Base-by-base conservation (phyloP, 1,140 invertebrate genomes). In the Conus ventricosus region DNA sequence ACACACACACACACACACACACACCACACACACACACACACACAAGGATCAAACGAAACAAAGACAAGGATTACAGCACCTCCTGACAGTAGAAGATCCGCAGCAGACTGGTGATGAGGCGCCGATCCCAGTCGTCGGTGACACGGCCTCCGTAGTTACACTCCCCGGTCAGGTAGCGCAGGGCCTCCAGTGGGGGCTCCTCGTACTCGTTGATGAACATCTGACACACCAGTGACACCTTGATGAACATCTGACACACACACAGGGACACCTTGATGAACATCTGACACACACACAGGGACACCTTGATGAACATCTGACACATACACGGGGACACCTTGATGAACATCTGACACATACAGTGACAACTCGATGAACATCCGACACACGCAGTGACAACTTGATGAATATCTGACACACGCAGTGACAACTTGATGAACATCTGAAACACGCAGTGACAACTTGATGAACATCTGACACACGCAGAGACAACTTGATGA, bases 61-160 rank as follows among this genome's bases (percentile, higher is more conserved):
- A 8, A 60, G 57, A 60, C 57, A 39, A 78, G 27, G 25, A 51
- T 39, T 23, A 71, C 51, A 15, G 5, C n/a, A 87, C 85, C 96
- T 86, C 90, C n/a, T 88, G 75, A 85, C 82, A 92, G 90, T 95
- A 95, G 87, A 94, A 94, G 53, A 93, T 94, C 15, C 92, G 86
- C 39, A 95, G 92, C 0, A 95, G 88, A 88, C 94, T 95, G 17
- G 92, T 90, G 83, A 95, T 95, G 85, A 95, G 93, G 15, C 94
- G 92, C 17, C 95, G 89, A 89, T 95, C 95, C 76, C 91, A 91
- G 87, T 95, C 93, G 89, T 95, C 95, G 1, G 95, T 95, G 10
- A 95, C 95, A 67, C 95, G 90, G 0, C 95, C 95, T 25, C 95
- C 95, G 89, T 95, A 95, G 89, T 95, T 95, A 90, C 95, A 95